Base-by-base conservation (phyloP, 2,797 vertebrate species). In the Hippocampus kuda region DNA sequence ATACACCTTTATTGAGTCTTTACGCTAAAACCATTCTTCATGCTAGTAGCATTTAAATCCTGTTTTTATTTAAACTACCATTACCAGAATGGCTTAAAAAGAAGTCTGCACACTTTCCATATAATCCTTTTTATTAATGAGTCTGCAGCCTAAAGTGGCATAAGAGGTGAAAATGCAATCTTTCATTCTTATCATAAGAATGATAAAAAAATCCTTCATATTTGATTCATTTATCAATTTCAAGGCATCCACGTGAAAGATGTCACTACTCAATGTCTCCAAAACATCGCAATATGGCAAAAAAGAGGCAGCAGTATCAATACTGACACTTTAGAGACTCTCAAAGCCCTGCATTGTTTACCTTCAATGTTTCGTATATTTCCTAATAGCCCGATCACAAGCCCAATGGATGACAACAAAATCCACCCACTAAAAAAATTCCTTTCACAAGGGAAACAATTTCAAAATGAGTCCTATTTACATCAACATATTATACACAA, bases 241-340 rank as follows among this genome's bases (percentile, higher is more conserved):
- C 73, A 89, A 89, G 89, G 88, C 88, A 88, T 78, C 83, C 79
- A 77, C 71, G 88, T 90, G 88, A 89, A 80, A 61, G 61, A 75
- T 70, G 16, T 49, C 61, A 69, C 41, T 69, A 2, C 68, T 73
- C 62, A 63, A 77, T 75, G 74, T 46, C 75, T 68, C 75, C 8
- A 60, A 60, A 60, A 60, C 27, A 60, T 27, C 68, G 73, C 77
- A 79, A 74, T 75, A 54, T 72, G 68, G 76, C 70, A 80, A 69
- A 74, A 49, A 63, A 74, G 72, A 81, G 83, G 77, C 77, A 84
- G 72, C 70, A 69, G 69, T 66, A 70, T 24, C 41, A 65, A 12
- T 38, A 46, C 38, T 22, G 27, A 54, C n/a, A 54, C 9, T 54
- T 54, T 11, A 54, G 53, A 10, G 9, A 54, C n/a, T 24, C 8